Percentiles rank a stretch among this genome's conserved stretches.
Evolutionary conservation across 2,797 vertebrate genomes (phyloP).

Genomic region (Anabacerthia variegaticeps): DNA sequence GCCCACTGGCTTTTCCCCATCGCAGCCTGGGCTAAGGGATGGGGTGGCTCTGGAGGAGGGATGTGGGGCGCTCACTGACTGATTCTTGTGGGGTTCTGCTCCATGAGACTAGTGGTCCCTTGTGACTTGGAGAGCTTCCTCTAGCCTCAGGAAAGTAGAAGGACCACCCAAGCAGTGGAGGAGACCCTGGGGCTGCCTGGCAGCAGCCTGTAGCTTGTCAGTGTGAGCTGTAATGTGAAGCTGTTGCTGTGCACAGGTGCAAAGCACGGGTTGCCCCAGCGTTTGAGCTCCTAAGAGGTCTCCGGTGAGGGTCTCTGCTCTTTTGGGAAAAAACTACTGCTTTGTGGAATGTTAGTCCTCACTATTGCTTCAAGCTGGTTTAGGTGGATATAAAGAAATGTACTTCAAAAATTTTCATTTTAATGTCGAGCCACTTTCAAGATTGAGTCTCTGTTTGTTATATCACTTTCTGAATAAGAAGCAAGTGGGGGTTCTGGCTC

Average conservation of each 20-base stretch:
- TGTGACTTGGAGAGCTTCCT: rapidly evolving
- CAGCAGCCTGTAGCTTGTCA: not conserved
- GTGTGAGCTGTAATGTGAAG: not conserved
- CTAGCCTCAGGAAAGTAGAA: not conserved
- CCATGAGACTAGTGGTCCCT: too few relatives aligned
- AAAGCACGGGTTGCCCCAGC: rapidly evolving
- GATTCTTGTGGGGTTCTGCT: not conserved
- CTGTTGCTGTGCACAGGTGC: not conserved
- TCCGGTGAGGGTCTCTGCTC: not conserved
- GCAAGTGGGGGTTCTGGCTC: not conserved
- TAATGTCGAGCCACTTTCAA: not conserved
- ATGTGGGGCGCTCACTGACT: rapidly evolving
- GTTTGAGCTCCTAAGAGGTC: not conserved
- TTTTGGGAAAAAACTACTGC: not conserved
- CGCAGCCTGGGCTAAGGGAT: not conserved
- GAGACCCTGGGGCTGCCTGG: not conserved
- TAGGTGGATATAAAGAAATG: not conserved
- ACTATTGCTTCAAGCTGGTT: not conserved
- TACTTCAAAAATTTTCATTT: not conserved
- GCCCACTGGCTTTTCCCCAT: not conserved
- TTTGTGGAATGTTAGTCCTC: not conserved
- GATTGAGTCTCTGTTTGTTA: not conserved
- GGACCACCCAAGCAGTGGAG: not conserved
- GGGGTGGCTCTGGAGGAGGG: too few relatives aligned
- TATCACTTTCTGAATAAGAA: not conserved